Evolutionary conservation across 2,888 invertebrate species (phyloP).

Genomic region (Epistrophe eligans): DNA sequence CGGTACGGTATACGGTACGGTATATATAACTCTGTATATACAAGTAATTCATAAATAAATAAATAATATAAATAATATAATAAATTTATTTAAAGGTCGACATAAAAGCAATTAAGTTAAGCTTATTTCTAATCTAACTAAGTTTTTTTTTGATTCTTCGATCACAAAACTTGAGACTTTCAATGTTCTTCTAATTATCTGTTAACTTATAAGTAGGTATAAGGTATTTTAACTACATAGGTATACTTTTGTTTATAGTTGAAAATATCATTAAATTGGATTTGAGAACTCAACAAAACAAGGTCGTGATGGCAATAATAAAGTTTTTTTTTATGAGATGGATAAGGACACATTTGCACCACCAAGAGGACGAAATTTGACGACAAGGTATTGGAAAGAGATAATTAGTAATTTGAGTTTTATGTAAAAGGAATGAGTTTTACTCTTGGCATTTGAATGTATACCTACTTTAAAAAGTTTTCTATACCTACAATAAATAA

Average conservation of each 20-base stretch:
- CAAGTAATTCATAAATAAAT: neutral
- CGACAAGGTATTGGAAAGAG: neutral
- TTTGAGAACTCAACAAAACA: conserved; percentile 1
- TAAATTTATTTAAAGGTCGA: neutral
- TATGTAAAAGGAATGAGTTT: neutral
- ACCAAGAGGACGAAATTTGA: neutral
- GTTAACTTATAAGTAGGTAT: neutral
- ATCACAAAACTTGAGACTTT: neutral
- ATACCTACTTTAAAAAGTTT: neutral
- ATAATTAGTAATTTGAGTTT: conserved; percentile 24
- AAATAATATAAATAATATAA: too few relatives aligned
- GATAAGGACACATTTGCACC: neutral
- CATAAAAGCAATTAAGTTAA: conserved; percentile 1
- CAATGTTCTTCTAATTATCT: neutral
- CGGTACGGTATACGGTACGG: too few relatives aligned
- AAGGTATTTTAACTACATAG: neutral
- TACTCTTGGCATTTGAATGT: neutral
- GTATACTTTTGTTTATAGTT: neutral
- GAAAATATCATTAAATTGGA: conserved; percentile 3
- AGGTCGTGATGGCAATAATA: conserved; percentile 25
- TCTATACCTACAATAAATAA: neutral
- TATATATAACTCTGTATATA: neutral
- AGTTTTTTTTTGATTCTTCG: neutral
- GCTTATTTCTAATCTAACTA: conserved; percentile 2
- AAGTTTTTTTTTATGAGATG: neutral